Percentiles rank a stretch among this genome's conserved stretches.
These are phyloP conservation scores for Boulengeromyrus knoepffleri DNA, from an alignment of 2,113 vertebrate genomes.

Conservation along the genomic window DNA sequence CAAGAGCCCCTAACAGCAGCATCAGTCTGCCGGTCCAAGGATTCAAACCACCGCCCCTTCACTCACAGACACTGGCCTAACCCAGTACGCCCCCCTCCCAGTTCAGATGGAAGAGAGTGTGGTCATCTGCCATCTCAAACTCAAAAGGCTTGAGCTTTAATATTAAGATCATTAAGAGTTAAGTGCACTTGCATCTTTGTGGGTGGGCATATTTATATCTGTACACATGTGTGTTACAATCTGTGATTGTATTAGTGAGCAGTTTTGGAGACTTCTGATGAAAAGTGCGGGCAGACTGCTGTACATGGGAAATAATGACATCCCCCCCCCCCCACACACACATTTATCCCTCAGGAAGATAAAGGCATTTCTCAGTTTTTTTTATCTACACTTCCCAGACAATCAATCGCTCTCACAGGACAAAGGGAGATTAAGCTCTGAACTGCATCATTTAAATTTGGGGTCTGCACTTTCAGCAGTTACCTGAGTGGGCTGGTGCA, in stretches of 20 bases:
- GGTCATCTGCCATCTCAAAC: background rate
- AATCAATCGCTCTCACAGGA: conserved; percentile 34
- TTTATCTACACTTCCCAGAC: conserved; percentile 37
- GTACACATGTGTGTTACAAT: background rate
- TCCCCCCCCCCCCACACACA: background rate
- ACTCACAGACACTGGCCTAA: background rate
- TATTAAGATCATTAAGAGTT: background rate
- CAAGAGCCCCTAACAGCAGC: background rate
- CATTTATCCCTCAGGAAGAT: conserved; percentile 23
- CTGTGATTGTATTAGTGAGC: background rate
- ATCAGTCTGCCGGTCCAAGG: background rate
- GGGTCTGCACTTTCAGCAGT: conserved; percentile 7
- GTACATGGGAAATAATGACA: background rate
- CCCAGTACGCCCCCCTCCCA: background rate
- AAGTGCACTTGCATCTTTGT: background rate
- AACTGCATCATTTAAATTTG: conserved; percentile 12
- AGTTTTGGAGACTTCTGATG: background rate
- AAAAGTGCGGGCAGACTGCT: background rate
- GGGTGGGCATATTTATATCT: background rate
- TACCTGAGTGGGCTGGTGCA: background rate
- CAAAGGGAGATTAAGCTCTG: conserved; percentile 36
- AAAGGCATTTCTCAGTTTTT: conserved; percentile 22
- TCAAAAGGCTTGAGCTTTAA: background rate
- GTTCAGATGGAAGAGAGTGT: background rate
- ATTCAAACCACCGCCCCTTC: background rate